Evolutionary conservation across 1,140 invertebrate species (phyloP).

Genomic region (Bombus sylvicola): DNA sequence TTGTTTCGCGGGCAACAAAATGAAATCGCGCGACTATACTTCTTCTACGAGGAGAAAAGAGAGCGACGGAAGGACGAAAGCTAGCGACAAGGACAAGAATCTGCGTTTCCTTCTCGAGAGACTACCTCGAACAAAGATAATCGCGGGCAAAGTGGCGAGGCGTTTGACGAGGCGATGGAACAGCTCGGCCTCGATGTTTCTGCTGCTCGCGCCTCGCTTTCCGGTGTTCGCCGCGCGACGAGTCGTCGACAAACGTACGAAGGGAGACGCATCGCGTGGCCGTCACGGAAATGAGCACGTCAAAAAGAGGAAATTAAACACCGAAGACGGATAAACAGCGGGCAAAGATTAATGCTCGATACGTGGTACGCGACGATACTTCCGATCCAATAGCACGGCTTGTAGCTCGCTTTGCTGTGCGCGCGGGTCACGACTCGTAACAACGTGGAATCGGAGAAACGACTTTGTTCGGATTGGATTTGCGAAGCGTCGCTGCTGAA

Average conservation of each 20-base stretch:
- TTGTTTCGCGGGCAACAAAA: not conserved
- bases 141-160: not conserved
- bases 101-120: fast-evolving
- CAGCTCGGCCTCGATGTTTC: not conserved
- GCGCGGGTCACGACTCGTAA: not conserved
- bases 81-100: too few relatives aligned
- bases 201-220: not conserved
- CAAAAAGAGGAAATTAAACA: constrained; percentile 79
- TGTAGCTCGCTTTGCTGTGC: not conserved
- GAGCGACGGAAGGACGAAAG: too few relatives aligned
- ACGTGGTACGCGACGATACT: constrained; percentile 56
- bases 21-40: not conserved
- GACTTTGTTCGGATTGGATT: constrained; percentile 48
- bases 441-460: not conserved
- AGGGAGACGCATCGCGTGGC: not conserved
- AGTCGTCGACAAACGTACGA: constrained; percentile 13
- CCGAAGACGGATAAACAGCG: constrained; percentile 78
- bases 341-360: constrained; percentile 72
- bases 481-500: not conserved
- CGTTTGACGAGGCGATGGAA: not conserved
- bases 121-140: not conserved
- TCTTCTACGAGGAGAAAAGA: not conserved
- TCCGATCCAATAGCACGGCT: constrained; percentile 30
- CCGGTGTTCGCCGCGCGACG: not conserved
- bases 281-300: constrained; percentile 75